Evolutionary conservation across 1,140 invertebrate genomes (phyloP).

Genomic region (Hylyphantes graminicola): DNA sequence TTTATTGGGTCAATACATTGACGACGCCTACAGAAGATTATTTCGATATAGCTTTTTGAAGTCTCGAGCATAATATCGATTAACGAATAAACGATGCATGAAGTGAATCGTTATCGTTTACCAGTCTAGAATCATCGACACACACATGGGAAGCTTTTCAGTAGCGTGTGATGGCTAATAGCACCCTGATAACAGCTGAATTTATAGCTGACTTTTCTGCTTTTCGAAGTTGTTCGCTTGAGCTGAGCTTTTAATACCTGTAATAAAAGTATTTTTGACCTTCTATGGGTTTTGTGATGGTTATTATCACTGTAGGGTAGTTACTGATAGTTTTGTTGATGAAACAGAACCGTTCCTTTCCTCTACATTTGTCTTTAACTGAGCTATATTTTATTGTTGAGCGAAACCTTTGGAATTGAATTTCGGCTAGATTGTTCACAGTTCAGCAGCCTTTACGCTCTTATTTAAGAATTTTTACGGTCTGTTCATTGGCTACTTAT

Average conservation of each 20-base stretch:
- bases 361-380: not conserved
- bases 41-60: not conserved
- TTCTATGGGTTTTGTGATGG: constrained; percentile 7
- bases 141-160: constrained; percentile 3
- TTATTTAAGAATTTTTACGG: too few relatives aligned
- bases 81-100: constrained; percentile 45
- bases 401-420: not conserved
- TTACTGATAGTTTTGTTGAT: too few relatives aligned
- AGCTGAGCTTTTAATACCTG: constrained; percentile 33
- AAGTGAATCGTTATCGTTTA: constrained; percentile 35
- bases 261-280: constrained; percentile 32
- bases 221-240: too few relatives aligned
- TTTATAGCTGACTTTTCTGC: constrained; percentile 23
- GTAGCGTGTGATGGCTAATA: constrained; percentile 14
- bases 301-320: too few relatives aligned
- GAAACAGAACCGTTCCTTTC: not conserved
- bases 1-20: not conserved
- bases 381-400: not conserved
- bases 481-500: too few relatives aligned
- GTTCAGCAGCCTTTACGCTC: too few relatives aligned
- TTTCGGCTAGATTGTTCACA: too few relatives aligned
- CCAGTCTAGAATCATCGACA: too few relatives aligned
- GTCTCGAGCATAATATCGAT: constrained; percentile 18
- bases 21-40: not conserved
- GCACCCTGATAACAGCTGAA: constrained; percentile 22